phyloP scores from a whole-genome alignment of 2,888 invertebrate species.

The Drosophila borborema region DNA sequence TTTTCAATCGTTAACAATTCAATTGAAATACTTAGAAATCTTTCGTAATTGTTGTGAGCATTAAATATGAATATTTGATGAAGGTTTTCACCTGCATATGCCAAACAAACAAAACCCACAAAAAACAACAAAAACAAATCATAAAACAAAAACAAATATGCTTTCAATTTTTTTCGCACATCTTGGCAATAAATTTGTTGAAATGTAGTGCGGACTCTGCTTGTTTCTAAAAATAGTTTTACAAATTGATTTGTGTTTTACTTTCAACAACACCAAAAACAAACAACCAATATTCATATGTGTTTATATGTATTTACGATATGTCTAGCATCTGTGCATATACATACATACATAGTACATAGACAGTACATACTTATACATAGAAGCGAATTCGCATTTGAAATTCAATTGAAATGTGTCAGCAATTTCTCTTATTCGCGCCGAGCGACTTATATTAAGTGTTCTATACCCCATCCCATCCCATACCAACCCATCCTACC shows the following conservation, averaged over 20 bases:
- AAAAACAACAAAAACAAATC: conserved; percentile 1
- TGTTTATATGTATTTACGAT: conserved; percentile 20
- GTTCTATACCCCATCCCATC: neutral
- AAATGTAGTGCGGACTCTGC: conserved; percentile 47
- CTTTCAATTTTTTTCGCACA: conserved; percentile 70
- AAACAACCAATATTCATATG: conserved; percentile 6
- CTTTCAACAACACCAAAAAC: conserved; percentile 44
- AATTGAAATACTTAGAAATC: conserved; percentile 27
- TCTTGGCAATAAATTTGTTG: conserved; percentile 67
- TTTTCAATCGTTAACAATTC: conserved; percentile 26
- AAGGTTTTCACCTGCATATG: neutral
- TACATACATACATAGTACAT: neutral
- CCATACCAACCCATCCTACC: neutral
- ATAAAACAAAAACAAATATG: conserved; percentile 30
- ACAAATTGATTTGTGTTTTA: conserved; percentile 66
- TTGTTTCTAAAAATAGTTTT: conserved; percentile 67
- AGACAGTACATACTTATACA: neutral
- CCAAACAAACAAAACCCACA: conserved; percentile 5
- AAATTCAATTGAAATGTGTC: conserved; percentile 76
- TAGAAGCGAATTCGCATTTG: conserved; percentile 13
- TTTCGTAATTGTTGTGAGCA: conserved; percentile 21
- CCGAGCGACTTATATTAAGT: conserved; percentile 41
- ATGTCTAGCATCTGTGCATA: conserved; percentile 3
- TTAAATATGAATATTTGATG: conserved; percentile 49
- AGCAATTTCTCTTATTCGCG: conserved; percentile 57